Evolutionary conservation across 1,140 invertebrate genomes (phyloP), one percentile per base, ranked within the genome.

Genomic region (Ruditapes philippinarum): DNA sequence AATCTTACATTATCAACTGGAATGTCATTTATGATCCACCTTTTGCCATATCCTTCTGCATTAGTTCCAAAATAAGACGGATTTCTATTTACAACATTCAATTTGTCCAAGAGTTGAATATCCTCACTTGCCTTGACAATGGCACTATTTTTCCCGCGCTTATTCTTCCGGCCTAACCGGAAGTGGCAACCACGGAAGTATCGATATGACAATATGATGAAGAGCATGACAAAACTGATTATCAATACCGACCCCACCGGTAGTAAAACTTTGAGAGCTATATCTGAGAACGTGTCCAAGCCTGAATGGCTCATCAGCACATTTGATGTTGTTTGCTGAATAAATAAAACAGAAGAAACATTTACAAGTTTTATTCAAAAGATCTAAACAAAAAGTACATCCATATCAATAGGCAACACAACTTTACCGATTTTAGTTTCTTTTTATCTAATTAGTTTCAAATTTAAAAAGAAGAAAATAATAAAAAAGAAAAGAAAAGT

Each of bases 1-100:
- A 98, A 97, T 3, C 96, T 96, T 17, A 98, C 95, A 0, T 96
- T 96, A 62, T 97, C 97, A 95, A 62, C 96, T 94, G 92, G 91
- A 74, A 95, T 93, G 65, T 93, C 92, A 12, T 86, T 91, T 17
- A 93, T 80, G 22, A 79, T 42, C 42, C 89, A 80, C 40, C 88
- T 88, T 33, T 92, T 91, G 9, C 86, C 79, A 12, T 74, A 80
- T 14, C n/a, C 40, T 4, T 81, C 89, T 0, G 84, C 91, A 60
- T 90, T 73, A 70, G 68, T 70, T 12, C 90, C 38, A 83, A 93
- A 94, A 88, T 95, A 95, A 31, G 92, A 92, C 0, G 94, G 94
- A 88, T 95, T 95, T 85, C 93, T 95, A 49, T 91, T 94, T 51
- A 95, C 93, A 74, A 92, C 88, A 82, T 93, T 94, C 93, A 95